Percentiles rank a stretch among this genome's conserved stretches.
Evolutionary conservation across 2,113 vertebrate species (phyloP).

Genomic region (Myotis yumanensis): DNA sequence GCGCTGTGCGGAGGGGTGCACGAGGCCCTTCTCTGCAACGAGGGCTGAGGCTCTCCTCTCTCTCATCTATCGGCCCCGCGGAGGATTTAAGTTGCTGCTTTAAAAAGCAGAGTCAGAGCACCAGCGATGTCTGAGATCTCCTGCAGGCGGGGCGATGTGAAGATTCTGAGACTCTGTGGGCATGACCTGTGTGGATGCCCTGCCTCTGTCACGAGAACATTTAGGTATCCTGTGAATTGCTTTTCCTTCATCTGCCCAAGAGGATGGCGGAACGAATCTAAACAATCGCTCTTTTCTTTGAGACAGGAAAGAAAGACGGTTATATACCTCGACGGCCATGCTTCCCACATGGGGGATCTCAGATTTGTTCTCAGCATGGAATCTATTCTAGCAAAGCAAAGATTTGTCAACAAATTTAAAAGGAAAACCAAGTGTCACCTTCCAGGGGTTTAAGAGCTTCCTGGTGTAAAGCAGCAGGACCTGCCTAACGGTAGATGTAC

Average conservation of each 20-base stretch:
- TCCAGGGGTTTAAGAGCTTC: not conserved
- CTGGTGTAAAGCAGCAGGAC: not conserved
- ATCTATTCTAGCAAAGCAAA: not conserved
- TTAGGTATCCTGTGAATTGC: not conserved
- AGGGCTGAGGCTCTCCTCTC: not conserved
- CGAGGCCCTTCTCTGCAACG: rapidly evolving
- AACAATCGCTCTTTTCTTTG: not conserved
- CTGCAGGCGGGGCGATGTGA: rapidly evolving
- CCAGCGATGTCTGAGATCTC: not conserved
- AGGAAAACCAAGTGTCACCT: not conserved
- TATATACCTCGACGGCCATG: no score
- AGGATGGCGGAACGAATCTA: not conserved
- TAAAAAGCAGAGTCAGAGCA: not conserved
- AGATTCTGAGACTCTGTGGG: not conserved
- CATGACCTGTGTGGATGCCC: not conserved
- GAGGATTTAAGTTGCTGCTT: not conserved
- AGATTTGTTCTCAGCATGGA: not conserved
- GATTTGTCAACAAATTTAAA: not conserved
- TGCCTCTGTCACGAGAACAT: not conserved
- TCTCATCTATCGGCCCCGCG: rapidly evolving
- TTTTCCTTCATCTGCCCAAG: not conserved
- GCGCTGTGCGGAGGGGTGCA: rapidly evolving
- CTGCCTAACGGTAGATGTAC: not conserved
- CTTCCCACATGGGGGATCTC: not conserved
- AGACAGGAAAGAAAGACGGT: not conserved